phyloP scores from a whole-genome alignment of 2,888 invertebrate species.

The Sarcophaga caerulescens region DNA sequence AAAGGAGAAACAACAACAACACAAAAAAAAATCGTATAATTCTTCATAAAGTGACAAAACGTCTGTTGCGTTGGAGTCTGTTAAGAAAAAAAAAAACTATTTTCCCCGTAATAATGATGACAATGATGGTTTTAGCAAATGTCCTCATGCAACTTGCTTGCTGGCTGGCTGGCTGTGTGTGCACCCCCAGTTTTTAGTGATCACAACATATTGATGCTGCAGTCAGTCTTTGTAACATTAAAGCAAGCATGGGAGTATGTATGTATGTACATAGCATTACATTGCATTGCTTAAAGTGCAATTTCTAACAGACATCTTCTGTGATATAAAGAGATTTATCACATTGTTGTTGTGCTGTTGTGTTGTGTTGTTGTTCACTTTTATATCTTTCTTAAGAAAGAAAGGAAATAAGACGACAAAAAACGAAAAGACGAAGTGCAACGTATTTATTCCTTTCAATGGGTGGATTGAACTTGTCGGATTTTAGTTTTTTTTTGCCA shows the following conservation, averaged over 20 bases:
- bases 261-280: neutral
- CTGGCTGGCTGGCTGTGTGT: neutral
- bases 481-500: constrained; percentile 56
- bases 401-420: neutral
- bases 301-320: constrained; percentile 28
- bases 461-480: constrained; percentile 68
- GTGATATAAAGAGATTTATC: constrained; percentile 76
- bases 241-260: constrained; percentile 4
- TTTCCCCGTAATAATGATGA: constrained; percentile 52
- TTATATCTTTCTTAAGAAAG: constrained; percentile 42
- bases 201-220: constrained; percentile 55
- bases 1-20: neutral
- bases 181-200: constrained; percentile 58
- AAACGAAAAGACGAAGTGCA: constrained; percentile 19
- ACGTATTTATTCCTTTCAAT: constrained; percentile 60
- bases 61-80: constrained; percentile 68
- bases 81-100: constrained; percentile 7
- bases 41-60: constrained; percentile 69
- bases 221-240: constrained; percentile 31
- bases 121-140: constrained; percentile 50
- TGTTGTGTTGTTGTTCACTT: neutral
- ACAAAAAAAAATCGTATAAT: constrained; percentile 32
- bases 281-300: neutral
- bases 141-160: constrained; percentile 32
- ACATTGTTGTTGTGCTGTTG: constrained; percentile 72